Evolutionary conservation across 1,140 invertebrate species (phyloP).

Genomic region (Myzus persicae): DNA sequence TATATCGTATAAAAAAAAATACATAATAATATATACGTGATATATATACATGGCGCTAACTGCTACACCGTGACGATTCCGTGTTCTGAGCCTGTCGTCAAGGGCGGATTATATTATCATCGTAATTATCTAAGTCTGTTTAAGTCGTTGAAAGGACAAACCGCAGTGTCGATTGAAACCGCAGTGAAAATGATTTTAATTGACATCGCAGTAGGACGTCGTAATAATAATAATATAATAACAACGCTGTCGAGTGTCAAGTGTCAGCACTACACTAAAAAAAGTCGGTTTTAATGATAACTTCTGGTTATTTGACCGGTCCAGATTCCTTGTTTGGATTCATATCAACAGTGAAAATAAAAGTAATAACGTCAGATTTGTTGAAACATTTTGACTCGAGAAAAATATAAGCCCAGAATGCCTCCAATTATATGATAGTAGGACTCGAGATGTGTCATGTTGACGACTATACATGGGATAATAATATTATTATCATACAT

Average conservation of each 20-base stretch:
- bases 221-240: background rate
- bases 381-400: background rate
- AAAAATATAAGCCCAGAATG: background rate
- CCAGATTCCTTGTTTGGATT: background rate
- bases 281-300: background rate
- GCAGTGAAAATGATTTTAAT: background rate
- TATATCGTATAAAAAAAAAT: background rate
- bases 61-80: background rate
- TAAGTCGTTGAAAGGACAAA: slow-evolving; percentile 8
- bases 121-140: background rate
- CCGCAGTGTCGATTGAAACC: background rate
- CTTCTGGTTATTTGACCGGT: background rate
- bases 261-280: background rate
- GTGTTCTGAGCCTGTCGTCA: slow-evolving; percentile 2
- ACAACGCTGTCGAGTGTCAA: background rate
- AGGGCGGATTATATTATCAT: slow-evolving; percentile 12
- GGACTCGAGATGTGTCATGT: background rate
- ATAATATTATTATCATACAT: background rate
- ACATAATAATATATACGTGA: no score
- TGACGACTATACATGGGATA: background rate
- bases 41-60: background rate
- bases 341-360: background rate
- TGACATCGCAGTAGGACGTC: background rate
- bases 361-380: background rate
- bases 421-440: background rate